phyloP scores from a whole-genome alignment of 2,797 vertebrate genomes.

The Ataeniobius toweri region DNA sequence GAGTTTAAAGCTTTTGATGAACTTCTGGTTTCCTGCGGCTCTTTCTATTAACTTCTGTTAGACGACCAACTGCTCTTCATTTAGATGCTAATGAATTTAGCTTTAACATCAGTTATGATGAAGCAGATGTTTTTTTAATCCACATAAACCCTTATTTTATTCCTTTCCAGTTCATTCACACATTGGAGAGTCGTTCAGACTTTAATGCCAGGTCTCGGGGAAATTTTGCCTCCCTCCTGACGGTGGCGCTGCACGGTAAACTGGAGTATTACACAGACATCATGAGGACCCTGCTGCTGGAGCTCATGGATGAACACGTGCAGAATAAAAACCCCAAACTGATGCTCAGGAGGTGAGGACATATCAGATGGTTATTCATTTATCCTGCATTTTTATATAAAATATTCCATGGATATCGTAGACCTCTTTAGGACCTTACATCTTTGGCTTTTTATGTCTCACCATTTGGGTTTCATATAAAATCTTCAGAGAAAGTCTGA shows the following conservation, averaged over 20 bases:
- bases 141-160: not conserved
- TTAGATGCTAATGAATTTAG: not conserved
- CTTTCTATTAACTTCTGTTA: too few relatives aligned
- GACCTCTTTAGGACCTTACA: too few relatives aligned
- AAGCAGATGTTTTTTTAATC: not conserved
- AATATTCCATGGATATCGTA: too few relatives aligned
- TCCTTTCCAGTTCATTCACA: conserved; percentile 90
- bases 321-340: conserved; percentile 95
- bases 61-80: too few relatives aligned
- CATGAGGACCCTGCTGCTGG: conserved; percentile 93
- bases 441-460: not conserved
- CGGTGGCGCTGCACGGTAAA: conserved; percentile 95
- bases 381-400: not conserved
- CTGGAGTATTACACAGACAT: conserved; percentile 98
- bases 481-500: not conserved
- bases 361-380: not conserved
- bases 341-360: conserved; percentile 91
- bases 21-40: not conserved
- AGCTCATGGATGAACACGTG: conserved; percentile 95
- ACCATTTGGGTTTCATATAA: not conserved
- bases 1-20: conserved; percentile 21
- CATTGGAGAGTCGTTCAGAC: conserved; percentile 90
- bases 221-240: conserved; percentile 94
- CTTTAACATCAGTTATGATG: not conserved
- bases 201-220: conserved; percentile 93